A percentile compares a stretch with the other conserved stretches of the same genome.
phyloP scores from a whole-genome alignment of 2,113 vertebrate genomes.

The Pelobates fuscus region DNA sequence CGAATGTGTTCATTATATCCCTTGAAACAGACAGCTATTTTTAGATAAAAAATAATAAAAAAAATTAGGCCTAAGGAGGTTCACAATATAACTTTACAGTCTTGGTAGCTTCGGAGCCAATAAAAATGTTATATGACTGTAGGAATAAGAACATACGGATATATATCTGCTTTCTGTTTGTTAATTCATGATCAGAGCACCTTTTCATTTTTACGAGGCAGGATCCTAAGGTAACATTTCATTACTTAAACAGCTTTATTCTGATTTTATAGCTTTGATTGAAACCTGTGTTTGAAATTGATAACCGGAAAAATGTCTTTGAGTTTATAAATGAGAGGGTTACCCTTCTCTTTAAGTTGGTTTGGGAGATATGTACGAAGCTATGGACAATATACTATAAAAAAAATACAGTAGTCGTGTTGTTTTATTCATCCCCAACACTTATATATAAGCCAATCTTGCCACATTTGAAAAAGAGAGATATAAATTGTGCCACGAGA shows the following conservation, averaged over 20 bases:
- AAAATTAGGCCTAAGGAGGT: slow-evolving; percentile 41
- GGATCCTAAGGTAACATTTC: slow-evolving; percentile 50
- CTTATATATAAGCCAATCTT: slow-evolving; percentile 46
- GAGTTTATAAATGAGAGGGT: slow-evolving; percentile 42
- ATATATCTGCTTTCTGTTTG: slow-evolving; percentile 51
- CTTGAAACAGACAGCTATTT: slow-evolving; percentile 12
- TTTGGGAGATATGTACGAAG: slow-evolving; percentile 2
- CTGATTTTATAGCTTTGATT: slow-evolving; percentile 51
- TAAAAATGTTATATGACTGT: slow-evolving; percentile 49
- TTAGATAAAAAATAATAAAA: slow-evolving; percentile 12
- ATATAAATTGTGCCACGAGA: slow-evolving; percentile 21
- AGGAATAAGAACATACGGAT: slow-evolving; percentile 46
- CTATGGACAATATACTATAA: slow-evolving; percentile 10
- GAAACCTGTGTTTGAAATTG: slow-evolving; percentile 46
- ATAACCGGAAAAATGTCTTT: slow-evolving; percentile 39
- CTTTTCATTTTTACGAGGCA: slow-evolving; percentile 49
- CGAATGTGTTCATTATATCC: slow-evolving; percentile 5
- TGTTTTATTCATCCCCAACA: slow-evolving; percentile 34
- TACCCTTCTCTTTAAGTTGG: slow-evolving; percentile 34
- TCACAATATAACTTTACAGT: slow-evolving; percentile 50
- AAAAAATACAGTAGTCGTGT: not conserved
- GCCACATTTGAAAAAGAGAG: slow-evolving; percentile 11
- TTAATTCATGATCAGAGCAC: slow-evolving; percentile 47
- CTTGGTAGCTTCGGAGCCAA: slow-evolving; percentile 38
- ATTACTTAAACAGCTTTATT: slow-evolving; percentile 52